Evolutionary conservation across 2,113 vertebrate species (phyloP).

Genomic region (Phoxinus phoxinus): DNA sequence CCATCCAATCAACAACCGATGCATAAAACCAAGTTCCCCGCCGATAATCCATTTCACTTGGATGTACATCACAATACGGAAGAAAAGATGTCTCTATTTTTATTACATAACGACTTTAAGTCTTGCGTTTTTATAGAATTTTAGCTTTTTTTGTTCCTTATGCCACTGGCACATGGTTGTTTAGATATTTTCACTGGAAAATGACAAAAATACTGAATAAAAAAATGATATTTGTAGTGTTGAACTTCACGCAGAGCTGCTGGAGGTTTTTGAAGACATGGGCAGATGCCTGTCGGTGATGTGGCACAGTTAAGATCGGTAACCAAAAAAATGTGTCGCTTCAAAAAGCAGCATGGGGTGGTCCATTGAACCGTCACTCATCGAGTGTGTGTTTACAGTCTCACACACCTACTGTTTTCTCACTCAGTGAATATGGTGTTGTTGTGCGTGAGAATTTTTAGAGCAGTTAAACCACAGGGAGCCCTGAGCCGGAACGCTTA

Average conservation of each 20-base stretch:
- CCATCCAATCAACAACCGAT: no score
- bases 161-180: background rate
- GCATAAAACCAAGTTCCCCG: no score
- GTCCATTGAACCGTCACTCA: background rate
- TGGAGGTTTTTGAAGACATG: background rate
- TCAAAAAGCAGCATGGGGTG: background rate
- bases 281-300: background rate
- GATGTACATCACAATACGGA: no score
- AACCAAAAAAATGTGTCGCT: background rate
- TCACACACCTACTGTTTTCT: constrained; percentile 10
- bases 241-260: background rate
- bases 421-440: background rate
- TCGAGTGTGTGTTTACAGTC: constrained; percentile 4
- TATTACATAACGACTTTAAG: no score
- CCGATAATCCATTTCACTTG: no score
- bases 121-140: no score
- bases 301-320: background rate
- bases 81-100: no score
- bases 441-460: background rate
- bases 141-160: no score
- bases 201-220: constrained; percentile 9
- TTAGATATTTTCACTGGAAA: background rate
- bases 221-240: background rate
- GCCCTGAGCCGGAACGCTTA: background rate
- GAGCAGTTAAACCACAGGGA: constrained; percentile 20